Evolutionary conservation across 2,113 vertebrate species (phyloP), one percentile per base, ranked within the genome.

Genomic region (Larimichthys polyactis): DNA sequence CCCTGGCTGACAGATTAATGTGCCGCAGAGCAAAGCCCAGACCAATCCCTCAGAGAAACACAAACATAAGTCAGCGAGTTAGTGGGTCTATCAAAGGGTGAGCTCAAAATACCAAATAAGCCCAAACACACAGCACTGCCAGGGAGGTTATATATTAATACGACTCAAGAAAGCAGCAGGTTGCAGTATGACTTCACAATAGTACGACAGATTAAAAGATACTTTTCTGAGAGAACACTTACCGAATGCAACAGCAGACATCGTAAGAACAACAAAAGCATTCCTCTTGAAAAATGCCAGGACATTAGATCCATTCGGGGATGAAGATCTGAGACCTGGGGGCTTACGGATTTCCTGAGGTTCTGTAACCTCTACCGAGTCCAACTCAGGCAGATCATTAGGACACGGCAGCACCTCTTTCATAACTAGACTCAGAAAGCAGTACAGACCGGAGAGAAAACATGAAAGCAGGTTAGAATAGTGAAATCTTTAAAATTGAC

Each of bases 11-110:
- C 79, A 85, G 70, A 12, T 77, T 20, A 44, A 55, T 16, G 2
- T 44, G 22, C 46, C 65, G 64, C 24, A 90, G 24, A 57, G 40
- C 64, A 49, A 87, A 78, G 44, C 84, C 84, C 36, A 85, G 54
- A 14, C 65, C 79, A 7, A 74, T 52, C 5, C 88, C 82, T 89
- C 1, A 12, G 3, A 66, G 15, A 54, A 51, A 74, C 1, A 78
- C 3, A 43, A 40, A 77, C 19, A 79, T 3, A 55, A 4, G 22
- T 68, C 4, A 55, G 15, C 1, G 16, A 9, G 10, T 55, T 6
- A 24, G 55, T 17, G 6, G 12, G 4, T 17, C 71, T 46, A 12
- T 67, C 4, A 70, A 14, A 36, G 5, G 11, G 2, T 52, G 15
- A 24, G 22, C 60, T 68, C 1, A 54, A 63, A 82, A 49, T 44